phyloP scores from a whole-genome alignment of 2,797 vertebrate genomes.

The Heterohyrax brucei region DNA sequence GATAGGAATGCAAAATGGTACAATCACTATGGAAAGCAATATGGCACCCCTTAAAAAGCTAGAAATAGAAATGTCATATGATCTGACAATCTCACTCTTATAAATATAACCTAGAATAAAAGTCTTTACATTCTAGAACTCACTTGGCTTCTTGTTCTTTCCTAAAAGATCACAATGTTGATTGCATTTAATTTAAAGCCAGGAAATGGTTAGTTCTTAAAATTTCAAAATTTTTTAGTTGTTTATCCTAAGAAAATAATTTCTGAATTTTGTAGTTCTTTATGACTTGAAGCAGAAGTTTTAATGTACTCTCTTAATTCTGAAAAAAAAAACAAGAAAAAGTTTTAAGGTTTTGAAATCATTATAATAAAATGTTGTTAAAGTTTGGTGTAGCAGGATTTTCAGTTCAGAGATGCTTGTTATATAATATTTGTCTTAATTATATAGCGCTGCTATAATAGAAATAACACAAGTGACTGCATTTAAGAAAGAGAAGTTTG shows the following conservation, averaged over 20 bases:
- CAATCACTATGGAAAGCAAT: no score
- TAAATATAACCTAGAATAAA: no score
- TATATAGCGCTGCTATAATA: no score
- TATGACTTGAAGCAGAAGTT: background rate
- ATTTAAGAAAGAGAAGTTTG: no score
- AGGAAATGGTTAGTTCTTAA: background rate
- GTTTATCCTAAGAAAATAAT: background rate
- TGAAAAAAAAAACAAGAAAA: background rate
- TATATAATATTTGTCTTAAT: background rate
- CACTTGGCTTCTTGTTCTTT: background rate
- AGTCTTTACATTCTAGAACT: background rate
- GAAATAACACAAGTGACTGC: no score
- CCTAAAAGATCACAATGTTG: no score
- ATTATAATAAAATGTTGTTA: background rate
- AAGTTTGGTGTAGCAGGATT: background rate
- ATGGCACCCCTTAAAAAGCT: no score
- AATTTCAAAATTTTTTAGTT: background rate
- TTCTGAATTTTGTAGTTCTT: background rate
- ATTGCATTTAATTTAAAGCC: background rate
- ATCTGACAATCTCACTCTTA: no score
- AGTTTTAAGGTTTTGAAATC: background rate
- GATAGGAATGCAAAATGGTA: no score
- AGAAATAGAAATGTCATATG: no score
- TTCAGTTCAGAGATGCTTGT: background rate
- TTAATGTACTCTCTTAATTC: background rate